Conservation (phyloP, 1,140 invertebrate species). For the Leptoteleia sp. region DNA sequence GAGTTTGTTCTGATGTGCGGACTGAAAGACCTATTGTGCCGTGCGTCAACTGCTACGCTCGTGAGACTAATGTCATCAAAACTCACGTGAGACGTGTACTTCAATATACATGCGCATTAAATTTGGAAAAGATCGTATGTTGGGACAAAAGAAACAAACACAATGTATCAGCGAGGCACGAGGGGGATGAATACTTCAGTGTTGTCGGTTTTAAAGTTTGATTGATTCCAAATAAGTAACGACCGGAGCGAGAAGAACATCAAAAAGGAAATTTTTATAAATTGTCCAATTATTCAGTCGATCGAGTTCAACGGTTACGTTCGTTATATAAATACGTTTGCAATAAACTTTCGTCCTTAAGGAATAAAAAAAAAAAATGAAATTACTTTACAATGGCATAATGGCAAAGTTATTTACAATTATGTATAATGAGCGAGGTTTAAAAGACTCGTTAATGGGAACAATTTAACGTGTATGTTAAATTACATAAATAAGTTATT, state of each 20-base stretch:
- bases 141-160: constrained; percentile 54
- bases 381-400: too few relatives aligned
- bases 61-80: constrained; percentile 62
- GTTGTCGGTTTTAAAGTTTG: constrained; percentile 34
- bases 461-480: too few relatives aligned
- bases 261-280: too few relatives aligned
- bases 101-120: constrained; percentile 48
- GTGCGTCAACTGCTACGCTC: constrained; percentile 58
- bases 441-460: too few relatives aligned
- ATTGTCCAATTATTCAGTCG: constrained; percentile 13
- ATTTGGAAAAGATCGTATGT: constrained; percentile 40
- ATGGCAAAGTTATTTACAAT: too few relatives aligned
- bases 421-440: too few relatives aligned
- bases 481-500: too few relatives aligned
- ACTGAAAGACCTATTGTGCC: constrained; percentile 60
- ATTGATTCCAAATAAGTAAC: constrained; percentile 40
- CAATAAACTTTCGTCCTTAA: background rate
- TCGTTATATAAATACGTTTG: background rate
- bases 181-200: constrained; percentile 33
- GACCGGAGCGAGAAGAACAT: constrained; percentile 9
- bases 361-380: too few relatives aligned
- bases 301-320: constrained; percentile 5
- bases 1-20: constrained; percentile 61
- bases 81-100: constrained; percentile 51
- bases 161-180: constrained; percentile 13